A percentile compares a stretch with the other conserved stretches of the same genome.
phyloP scores from a whole-genome alignment of 2,113 vertebrate species.

The Calidris pygmaea region DNA sequence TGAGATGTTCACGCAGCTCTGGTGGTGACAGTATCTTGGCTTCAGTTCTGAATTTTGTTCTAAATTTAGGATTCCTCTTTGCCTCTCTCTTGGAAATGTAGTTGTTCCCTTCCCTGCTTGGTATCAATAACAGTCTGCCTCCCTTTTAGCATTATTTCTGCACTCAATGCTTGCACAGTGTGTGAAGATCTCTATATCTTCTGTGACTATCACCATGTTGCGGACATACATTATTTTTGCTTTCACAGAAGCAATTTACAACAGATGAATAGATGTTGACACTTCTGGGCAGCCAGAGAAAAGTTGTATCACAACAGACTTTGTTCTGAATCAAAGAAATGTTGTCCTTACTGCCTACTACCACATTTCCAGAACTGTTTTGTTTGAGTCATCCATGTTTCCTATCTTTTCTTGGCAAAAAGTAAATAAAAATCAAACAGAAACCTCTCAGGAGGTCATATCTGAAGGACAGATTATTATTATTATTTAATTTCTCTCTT shows the following conservation, averaged over 20 bases:
- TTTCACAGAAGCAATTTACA: constrained; percentile 38
- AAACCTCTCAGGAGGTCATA: neutral
- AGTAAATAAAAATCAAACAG: neutral
- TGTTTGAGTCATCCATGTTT: neutral
- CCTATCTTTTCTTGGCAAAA: neutral
- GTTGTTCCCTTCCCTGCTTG: constrained; percentile 60
- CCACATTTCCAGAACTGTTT: neutral
- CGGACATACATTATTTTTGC: neutral
- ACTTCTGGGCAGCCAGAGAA: constrained; percentile 1
- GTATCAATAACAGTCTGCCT: constrained; percentile 59
- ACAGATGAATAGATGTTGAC: constrained; percentile 22
- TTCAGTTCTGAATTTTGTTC: constrained; percentile 60
- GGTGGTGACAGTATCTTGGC: constrained; percentile 70
- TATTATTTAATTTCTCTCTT: neutral
- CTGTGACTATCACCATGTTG: constrained; percentile 34
- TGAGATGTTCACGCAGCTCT: constrained; percentile 49
- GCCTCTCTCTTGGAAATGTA: constrained; percentile 55
- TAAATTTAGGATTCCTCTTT: constrained; percentile 71
- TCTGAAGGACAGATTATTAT: neutral
- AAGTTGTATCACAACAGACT: constrained; percentile 19
- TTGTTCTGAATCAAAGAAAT: neutral
- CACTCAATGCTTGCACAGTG: neutral
- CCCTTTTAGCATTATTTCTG: constrained; percentile 32
- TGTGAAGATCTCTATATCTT: constrained; percentile 48
- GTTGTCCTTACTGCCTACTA: neutral